Evolutionary conservation across 2,888 invertebrate genomes (phyloP), one percentile per base, ranked within the genome.

Genomic region (Drosophila mettleri): DNA sequence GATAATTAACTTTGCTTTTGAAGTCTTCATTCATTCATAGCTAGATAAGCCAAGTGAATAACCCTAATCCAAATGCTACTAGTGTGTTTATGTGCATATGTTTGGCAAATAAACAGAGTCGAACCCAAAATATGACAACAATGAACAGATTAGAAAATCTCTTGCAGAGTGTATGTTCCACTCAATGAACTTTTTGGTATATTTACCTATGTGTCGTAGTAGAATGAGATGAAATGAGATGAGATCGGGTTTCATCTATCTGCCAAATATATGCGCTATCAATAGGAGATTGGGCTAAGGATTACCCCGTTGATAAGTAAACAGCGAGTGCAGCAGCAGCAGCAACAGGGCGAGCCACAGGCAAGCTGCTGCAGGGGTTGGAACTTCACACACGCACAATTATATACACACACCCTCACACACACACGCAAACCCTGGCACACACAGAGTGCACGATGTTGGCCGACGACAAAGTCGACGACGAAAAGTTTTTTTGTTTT

Each of bases 201-300:
- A 67, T 83, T 80, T 57, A 41, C 63, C 22, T 24, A 41, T 52
- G 54, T 29, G 34, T 18, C 45, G 16, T 41, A 24, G 51, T 52
- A 36, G 36, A 46, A 49, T 49, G 73, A 39, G 33, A 69, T 67
- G 68, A 86, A 84, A 82, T 54, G 73, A 39, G 31, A 70, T 65
- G 68, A 86, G 85, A 82, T 82, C 85, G 78, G 75, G 45, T 86
- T 82, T 81, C 72, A 14, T 38, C 9, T 49, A 34, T 24, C 27
- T 16, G 43, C 53, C 22, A 51, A 51, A 22, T 22, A 51, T 74
- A 52, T 63, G 49, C 62, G 38, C 68, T 80, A 80, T 70, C 70
- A 61, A 60, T 55, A 49, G 57, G 63, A 49, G 54, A 29, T n/a
- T 69, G 63, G 63, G 80, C 60, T 69, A 77, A 74, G 70, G 78